Evolutionary conservation across 2,113 vertebrate genomes (phyloP).

Genomic region (Sylvilagus bachmani): DNA sequence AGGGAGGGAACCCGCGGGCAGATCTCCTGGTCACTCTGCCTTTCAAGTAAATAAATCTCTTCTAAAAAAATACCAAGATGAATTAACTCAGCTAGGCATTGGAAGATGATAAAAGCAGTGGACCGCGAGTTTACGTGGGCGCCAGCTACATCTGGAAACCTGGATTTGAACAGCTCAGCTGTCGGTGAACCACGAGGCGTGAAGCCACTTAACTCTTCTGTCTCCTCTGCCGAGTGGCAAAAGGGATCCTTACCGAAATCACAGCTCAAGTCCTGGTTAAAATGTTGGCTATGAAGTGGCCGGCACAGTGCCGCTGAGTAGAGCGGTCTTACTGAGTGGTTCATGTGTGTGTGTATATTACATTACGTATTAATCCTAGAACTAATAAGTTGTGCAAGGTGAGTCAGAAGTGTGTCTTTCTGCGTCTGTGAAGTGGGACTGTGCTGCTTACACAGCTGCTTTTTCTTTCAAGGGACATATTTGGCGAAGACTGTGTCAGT

Average conservation of each 20-base stretch:
- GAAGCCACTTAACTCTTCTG: neutral
- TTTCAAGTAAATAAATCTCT: too few relatives aligned
- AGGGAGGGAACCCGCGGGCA: too few relatives aligned
- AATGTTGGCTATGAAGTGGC: neutral
- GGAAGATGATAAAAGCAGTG: neutral
- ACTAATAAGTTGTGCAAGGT: neutral
- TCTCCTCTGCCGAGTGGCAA: neutral
- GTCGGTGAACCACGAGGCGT: rapidly evolving
- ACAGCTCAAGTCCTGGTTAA: neutral
- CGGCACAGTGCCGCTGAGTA: neutral
- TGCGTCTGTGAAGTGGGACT: neutral
- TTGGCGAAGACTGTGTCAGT: constrained; percentile 95
- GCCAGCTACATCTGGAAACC: too few relatives aligned
- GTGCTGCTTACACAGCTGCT: neutral
- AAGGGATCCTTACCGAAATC: neutral
- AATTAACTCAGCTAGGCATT: neutral
- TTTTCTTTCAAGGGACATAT: constrained; percentile 93
- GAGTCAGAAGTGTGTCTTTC: neutral
- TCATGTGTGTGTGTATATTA: neutral
- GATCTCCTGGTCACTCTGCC: too few relatives aligned
- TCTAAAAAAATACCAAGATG: too few relatives aligned
- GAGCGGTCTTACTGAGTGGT: neutral
- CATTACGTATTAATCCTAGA: too few relatives aligned
- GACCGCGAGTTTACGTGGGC: neutral
- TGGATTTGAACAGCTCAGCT: rapidly evolving